Base-by-base conservation (phyloP, 1,140 invertebrate genomes). In the Papilio dardanus region DNA sequence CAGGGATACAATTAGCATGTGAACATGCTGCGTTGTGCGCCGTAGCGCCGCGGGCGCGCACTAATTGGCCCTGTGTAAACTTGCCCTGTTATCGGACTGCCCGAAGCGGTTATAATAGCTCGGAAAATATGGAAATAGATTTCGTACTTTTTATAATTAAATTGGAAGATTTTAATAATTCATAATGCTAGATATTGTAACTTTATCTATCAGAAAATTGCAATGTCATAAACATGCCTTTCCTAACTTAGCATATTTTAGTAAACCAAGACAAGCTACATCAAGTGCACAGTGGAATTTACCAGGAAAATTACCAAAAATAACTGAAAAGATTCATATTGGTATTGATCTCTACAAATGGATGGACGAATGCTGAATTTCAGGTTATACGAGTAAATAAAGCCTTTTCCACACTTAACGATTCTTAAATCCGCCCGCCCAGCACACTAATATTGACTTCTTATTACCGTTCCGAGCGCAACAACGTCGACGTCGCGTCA, bases 1-100 rank as follows among this genome's bases (percentile, higher is more conserved):
- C 76, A 79, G 74, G 81, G 85, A 88, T 88, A 90, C 89, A 89
- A 91, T 91, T 91, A 91, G 84, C 86, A 87, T 85, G 83, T 84
- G 87, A 85, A 88, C 86, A 88, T 83, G 89, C 76, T 71, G 77
- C 80, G 78, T 74, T 80, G 84, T 83, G 78, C 81, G 81, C 79
- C 66, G 71, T 77, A 68, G 69, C 71, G 84, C 90, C 85, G 83
- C 84, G 81, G 87, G 89, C 85, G 68, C 30, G 69, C 79, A 86
- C 86, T 92, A 92, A 92, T 92, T 92, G 90, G 90, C 86, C 81
- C 83, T 90, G 84, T 90, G 90, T 91, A 92, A 88, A 92, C 90
- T 83, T 77, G 86, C 82, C 83, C 88, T 87, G 90, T 88, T 90
- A 92, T 90, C 88, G 81, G 81, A 75, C 76, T 58, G 87, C 90